Percentiles rank a stretch among this genome's conserved stretches.
phyloP scores from a whole-genome alignment of 2,888 invertebrate species.

The Laspeyria flexula region DNA sequence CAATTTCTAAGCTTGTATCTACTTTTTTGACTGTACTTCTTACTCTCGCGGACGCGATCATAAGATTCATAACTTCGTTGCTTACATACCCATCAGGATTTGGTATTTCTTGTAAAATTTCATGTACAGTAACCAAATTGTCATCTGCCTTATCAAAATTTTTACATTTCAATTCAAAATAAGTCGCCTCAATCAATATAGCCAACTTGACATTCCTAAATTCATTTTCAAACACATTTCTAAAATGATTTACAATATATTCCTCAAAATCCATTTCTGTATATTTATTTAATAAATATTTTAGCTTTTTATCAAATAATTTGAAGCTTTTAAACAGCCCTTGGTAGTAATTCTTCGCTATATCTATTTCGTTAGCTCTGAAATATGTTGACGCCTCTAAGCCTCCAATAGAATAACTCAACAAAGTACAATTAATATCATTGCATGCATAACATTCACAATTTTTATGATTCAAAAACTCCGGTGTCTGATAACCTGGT shows the following conservation, averaged over 20 bases:
- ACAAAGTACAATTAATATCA: conserved; percentile 45
- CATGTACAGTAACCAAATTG: conserved; percentile 61
- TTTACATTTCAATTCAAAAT: conserved; percentile 58
- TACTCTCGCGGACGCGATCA: conserved; percentile 57
- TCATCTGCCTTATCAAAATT: conserved; percentile 58
- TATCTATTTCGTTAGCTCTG: conserved; percentile 59
- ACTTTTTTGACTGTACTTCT: conserved; percentile 43
- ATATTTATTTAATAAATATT: conserved; percentile 26
- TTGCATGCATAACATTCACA: conserved; percentile 66
- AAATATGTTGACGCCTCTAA: conserved; percentile 68
- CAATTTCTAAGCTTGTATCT: conserved; percentile 46
- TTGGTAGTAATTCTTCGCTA: conserved; percentile 68
- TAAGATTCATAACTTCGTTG: conserved; percentile 66
- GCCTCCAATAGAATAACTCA: conserved; percentile 51
- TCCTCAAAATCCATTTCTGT: conserved; percentile 39
- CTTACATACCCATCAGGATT: conserved; percentile 47
- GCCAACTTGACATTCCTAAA: conserved; percentile 53
- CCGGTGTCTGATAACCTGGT: conserved; percentile 55
- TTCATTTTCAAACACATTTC: conserved; percentile 36
- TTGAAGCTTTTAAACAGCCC: conserved; percentile 54
- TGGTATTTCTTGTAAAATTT: conserved; percentile 51
- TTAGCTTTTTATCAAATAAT: conserved; percentile 51
- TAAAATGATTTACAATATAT: conserved; percentile 52
- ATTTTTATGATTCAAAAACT: conserved; percentile 54
- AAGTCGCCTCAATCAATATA: conserved; percentile 62